phyloP scores from a whole-genome alignment of 1,140 invertebrate species.

The Plectrocnemia conspersa region DNA sequence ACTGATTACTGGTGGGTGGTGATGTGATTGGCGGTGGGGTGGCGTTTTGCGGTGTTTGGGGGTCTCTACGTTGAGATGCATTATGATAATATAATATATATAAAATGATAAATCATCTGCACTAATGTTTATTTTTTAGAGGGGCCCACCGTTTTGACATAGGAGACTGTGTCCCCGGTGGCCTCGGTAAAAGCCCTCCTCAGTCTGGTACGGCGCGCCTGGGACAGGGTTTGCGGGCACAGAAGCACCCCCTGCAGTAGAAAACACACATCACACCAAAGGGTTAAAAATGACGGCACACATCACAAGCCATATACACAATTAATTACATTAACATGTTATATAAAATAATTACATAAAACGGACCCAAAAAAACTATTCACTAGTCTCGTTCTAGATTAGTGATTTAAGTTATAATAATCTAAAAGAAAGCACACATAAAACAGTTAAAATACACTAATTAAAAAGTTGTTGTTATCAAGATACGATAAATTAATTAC shows the following conservation, averaged over 20 bases:
- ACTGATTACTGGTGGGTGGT: too few relatives aligned
- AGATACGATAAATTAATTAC: too few relatives aligned
- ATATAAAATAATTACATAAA: too few relatives aligned
- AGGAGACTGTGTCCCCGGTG: constrained; percentile 78
- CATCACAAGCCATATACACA: not conserved
- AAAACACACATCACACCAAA: constrained; percentile 38
- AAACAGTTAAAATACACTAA: too few relatives aligned
- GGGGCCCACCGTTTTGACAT: constrained; percentile 79
- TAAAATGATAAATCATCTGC: constrained; percentile 5
- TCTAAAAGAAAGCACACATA: too few relatives aligned
- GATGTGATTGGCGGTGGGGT: not conserved
- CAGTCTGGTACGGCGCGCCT: constrained; percentile 73
- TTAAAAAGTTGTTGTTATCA: too few relatives aligned
- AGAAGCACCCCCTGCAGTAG: constrained; percentile 73
- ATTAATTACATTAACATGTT: too few relatives aligned
- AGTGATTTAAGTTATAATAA: too few relatives aligned
- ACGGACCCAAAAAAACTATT: too few relatives aligned
- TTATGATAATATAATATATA: not conserved
- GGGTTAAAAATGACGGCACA: not conserved
- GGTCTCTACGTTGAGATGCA: constrained; percentile 1
- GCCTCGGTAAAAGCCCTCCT: constrained; percentile 82
- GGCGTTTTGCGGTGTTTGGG: not conserved
- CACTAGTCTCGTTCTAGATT: too few relatives aligned
- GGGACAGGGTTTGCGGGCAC: constrained; percentile 81
- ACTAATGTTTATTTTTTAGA: constrained; percentile 4